These are phyloP conservation scores for Sprattus sprattus DNA, from an alignment of 2,113 vertebrate species.

Conservation along the genomic window DNA sequence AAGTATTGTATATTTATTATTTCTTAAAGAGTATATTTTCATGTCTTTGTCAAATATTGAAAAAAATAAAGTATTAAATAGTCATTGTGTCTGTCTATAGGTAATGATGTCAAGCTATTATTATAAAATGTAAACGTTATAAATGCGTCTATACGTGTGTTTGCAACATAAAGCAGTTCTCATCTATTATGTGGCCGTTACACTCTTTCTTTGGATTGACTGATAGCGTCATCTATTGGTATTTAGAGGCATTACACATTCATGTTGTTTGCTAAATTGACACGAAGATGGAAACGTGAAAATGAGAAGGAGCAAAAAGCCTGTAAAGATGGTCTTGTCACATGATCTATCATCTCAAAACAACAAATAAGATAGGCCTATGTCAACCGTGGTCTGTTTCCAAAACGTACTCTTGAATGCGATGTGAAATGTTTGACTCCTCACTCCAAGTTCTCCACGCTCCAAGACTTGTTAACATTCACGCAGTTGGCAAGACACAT, in stretches of 20 bases:
- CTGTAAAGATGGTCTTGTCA: background rate
- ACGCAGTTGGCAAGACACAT: background rate
- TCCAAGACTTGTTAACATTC: too few species aligned
- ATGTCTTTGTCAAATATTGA: slow-evolving; percentile 68
- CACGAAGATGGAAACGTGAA: background rate
- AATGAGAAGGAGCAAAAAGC: background rate
- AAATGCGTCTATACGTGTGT: background rate
- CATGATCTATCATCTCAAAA: background rate
- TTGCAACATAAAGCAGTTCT: background rate
- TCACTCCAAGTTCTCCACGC: background rate
- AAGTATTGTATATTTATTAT: slow-evolving; percentile 98
- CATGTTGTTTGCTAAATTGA: background rate
- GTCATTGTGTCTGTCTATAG: background rate
- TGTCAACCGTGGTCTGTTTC: background rate
- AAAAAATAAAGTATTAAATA: slow-evolving; percentile 40
- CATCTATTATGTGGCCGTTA: background rate
- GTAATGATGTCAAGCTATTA: background rate
- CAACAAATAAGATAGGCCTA: background rate
- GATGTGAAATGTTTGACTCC: background rate
- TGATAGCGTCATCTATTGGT: background rate
- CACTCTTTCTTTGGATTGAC: background rate
- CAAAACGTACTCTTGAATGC: background rate
- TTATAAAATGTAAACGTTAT: background rate
- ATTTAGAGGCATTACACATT: background rate
- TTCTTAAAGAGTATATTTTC: slow-evolving; percentile 91